phyloP scores from a whole-genome alignment of 2,888 invertebrate genomes.

The Hirtodrosophila histrioides region DNA sequence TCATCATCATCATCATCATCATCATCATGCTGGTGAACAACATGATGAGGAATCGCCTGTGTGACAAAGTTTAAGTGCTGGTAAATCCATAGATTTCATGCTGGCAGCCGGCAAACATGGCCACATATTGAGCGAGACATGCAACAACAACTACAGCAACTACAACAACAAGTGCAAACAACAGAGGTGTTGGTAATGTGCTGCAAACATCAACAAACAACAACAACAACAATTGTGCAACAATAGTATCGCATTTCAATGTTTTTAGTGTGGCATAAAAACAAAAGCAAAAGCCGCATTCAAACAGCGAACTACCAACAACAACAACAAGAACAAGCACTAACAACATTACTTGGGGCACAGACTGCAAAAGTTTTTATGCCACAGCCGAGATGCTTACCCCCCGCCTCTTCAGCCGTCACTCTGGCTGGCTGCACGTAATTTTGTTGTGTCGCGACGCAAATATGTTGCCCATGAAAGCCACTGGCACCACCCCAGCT shows the following conservation, averaged over 20 bases:
- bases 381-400: slow-evolving; percentile 50
- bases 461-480: slow-evolving; percentile 73
- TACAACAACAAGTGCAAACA: slow-evolving; percentile 36
- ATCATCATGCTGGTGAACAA: slow-evolving; percentile 11
- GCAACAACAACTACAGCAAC: slow-evolving; percentile 31
- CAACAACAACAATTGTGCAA: slow-evolving; percentile 63
- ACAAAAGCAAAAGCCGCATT: slow-evolving; percentile 76
- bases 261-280: slow-evolving; percentile 78
- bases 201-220: slow-evolving; percentile 43
- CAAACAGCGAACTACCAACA: slow-evolving; percentile 69
- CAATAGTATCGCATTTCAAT: slow-evolving; percentile 77
- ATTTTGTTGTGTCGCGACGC: slow-evolving; percentile 79
- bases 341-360: slow-evolving; percentile 41
- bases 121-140: slow-evolving; percentile 78
- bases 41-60: slow-evolving; percentile 32
- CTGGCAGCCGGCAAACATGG: slow-evolving; percentile 74
- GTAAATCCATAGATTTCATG: slow-evolving; percentile 83
- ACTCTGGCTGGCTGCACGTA: slow-evolving; percentile 59
- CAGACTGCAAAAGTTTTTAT: slow-evolving; percentile 75
- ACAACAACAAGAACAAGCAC: slow-evolving; percentile 41
- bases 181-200: slow-evolving; percentile 69
- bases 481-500: slow-evolving; percentile 29
- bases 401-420: not conserved
- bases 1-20: slow-evolving; percentile 23
- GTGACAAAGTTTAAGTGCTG: slow-evolving; percentile 83